Conservation (phyloP, 2,888 invertebrate species). For the Plemyria rubiginata region DNA sequence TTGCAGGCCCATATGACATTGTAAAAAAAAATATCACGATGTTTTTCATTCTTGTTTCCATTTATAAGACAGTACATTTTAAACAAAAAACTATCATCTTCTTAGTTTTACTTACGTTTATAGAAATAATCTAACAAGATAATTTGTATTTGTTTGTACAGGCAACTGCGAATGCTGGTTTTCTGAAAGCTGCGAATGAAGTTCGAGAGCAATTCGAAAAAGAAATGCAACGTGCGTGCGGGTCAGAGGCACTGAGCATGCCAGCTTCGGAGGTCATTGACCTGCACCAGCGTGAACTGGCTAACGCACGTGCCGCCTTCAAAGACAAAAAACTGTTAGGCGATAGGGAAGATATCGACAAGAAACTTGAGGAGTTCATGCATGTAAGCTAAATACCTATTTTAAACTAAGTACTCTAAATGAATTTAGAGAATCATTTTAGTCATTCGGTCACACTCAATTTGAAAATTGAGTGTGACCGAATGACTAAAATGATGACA, state of each 20-base stretch:
- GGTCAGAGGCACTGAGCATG: constrained; percentile 27
- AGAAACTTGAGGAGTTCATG: constrained; percentile 17
- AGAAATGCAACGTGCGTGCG: constrained; percentile 30
- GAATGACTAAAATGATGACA: neutral
- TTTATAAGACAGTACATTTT: too few relatives aligned
- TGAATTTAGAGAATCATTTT: neutral
- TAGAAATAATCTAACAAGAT: neutral
- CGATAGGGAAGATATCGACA: constrained; percentile 12
- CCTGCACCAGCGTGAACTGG: constrained; percentile 22
- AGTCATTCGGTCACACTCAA: neutral
- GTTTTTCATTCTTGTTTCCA: too few relatives aligned
- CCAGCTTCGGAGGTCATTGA: constrained; percentile 21
- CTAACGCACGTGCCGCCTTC: constrained; percentile 19
- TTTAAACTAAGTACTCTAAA: neutral
- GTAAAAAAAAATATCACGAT: too few relatives aligned
- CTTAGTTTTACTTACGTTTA: too few relatives aligned
- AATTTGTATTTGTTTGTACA: constrained; percentile 5
- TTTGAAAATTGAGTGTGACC: neutral
- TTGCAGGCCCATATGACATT: too few relatives aligned
- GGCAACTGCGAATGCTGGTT: constrained; percentile 29
- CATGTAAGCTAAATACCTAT: constrained; percentile 11
- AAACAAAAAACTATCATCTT: too few relatives aligned
- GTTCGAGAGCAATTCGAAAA: constrained; percentile 31
- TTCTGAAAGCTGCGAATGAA: constrained; percentile 26
- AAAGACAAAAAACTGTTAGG: constrained; percentile 32